These are phyloP conservation scores for Antechinus flavipes DNA, from an alignment of 2,113 vertebrate species.

Conservation along the genomic window DNA sequence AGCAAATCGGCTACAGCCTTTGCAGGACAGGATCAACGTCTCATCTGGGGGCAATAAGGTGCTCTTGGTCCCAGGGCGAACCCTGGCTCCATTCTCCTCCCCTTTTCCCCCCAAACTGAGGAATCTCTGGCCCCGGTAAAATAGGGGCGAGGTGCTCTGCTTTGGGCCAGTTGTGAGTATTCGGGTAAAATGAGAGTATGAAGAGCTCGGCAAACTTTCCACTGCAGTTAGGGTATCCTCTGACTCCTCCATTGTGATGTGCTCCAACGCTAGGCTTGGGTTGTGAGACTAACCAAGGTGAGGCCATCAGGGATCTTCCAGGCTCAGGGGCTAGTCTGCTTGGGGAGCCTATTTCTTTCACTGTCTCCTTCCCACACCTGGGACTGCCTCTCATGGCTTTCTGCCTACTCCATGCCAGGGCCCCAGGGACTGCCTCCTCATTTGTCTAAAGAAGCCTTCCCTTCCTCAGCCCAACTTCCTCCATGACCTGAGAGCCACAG, in stretches of 20 bases:
- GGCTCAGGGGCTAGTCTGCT: background rate
- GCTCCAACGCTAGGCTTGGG: background rate
- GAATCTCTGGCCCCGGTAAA: too few species aligned
- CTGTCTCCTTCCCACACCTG: background rate
- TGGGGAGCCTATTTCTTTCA: background rate
- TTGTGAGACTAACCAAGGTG: background rate
- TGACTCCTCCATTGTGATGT: background rate
- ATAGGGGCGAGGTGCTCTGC: too few species aligned
- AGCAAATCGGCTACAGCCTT: slow-evolving; percentile 47
- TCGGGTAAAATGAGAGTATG: too few species aligned
- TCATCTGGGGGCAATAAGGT: slow-evolving; percentile 38
- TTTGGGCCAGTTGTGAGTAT: background rate
- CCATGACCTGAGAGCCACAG: background rate
- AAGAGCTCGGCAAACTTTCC: background rate
- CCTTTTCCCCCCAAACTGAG: background rate
- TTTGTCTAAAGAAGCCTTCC: background rate
- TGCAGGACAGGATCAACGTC: slow-evolving; percentile 61
- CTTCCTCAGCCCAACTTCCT: background rate
- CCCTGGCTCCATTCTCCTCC: background rate
- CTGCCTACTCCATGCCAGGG: background rate
- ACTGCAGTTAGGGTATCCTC: too few species aligned
- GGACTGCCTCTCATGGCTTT: background rate
- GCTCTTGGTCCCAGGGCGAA: background rate
- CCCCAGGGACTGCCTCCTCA: background rate
- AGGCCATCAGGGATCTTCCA: background rate